phyloP scores from a whole-genome alignment of 2,888 invertebrate genomes.

The Oconnorella tubifera region DNA sequence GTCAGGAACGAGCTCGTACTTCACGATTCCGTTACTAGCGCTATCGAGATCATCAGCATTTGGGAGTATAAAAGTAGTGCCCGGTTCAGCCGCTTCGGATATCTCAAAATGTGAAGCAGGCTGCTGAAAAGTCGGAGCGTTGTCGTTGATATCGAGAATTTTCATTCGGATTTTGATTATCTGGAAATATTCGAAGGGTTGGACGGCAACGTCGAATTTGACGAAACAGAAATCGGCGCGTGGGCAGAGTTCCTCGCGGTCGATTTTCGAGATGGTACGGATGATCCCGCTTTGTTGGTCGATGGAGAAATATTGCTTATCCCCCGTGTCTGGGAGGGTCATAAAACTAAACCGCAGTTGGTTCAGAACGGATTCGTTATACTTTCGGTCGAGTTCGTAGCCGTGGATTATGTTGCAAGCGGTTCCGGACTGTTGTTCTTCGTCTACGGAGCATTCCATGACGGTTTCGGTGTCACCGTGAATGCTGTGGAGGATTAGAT shows the following conservation, averaged over 20 bases:
- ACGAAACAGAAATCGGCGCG: slow-evolving; percentile 22
- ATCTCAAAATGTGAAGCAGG: background rate
- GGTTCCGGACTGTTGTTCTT: slow-evolving; percentile 25
- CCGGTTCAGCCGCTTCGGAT: background rate
- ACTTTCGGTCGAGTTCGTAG: slow-evolving; percentile 27
- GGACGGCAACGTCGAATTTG: slow-evolving; percentile 31
- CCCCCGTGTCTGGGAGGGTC: slow-evolving; percentile 18
- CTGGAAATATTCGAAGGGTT: slow-evolving; percentile 28
- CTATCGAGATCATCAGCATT: slow-evolving; percentile 11
- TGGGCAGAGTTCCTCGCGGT: slow-evolving; percentile 31
- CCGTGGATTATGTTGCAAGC: slow-evolving; percentile 53
- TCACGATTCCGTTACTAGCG: slow-evolving; percentile 12
- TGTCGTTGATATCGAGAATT: background rate
- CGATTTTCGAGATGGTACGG: slow-evolving; percentile 24
- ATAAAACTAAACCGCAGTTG: slow-evolving; percentile 30
- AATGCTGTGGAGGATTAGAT: too few species aligned
- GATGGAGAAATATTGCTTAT: slow-evolving; percentile 26
- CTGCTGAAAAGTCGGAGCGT: background rate
- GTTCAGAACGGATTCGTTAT: slow-evolving; percentile 17
- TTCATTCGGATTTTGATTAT: slow-evolving; percentile 21
- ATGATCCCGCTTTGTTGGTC: slow-evolving; percentile 27
- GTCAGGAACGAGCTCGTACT: slow-evolving; percentile 5
- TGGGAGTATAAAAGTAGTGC: background rate
- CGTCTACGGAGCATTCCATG: slow-evolving; percentile 22
- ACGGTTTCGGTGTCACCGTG: background rate